Percentiles rank a stretch among this genome's conserved stretches.
These are phyloP conservation scores for Megaptera novaeangliae DNA, from an alignment of 2,113 vertebrate genomes.

Conservation along the genomic window DNA sequence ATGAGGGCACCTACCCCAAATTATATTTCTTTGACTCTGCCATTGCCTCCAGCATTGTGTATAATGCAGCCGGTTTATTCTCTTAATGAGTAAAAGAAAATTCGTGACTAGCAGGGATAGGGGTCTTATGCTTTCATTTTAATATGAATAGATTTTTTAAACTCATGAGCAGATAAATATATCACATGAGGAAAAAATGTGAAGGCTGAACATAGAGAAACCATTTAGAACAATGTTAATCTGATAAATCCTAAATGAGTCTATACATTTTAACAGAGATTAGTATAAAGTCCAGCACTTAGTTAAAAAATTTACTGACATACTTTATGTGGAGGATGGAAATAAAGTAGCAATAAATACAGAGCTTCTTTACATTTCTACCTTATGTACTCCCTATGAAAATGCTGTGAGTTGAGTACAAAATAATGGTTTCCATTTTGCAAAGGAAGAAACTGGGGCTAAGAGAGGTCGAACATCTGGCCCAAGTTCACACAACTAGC, in stretches of 20 bases:
- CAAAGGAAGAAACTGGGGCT: neutral
- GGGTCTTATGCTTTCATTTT: neutral
- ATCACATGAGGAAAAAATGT: neutral
- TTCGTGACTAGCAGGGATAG: neutral
- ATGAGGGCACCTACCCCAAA: too few species aligned
- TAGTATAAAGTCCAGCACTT: neutral
- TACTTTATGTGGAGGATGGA: neutral
- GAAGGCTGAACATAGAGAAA: constrained; percentile 2
- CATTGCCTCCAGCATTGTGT: neutral
- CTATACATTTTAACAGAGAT: neutral
- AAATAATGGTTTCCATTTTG: constrained; percentile 33
- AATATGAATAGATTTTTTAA: constrained; percentile 26
- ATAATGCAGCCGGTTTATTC: neutral
- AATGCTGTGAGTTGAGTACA: neutral
- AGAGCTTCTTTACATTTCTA: neutral
- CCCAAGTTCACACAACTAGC: neutral
- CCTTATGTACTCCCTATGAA: neutral
- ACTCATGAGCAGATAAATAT: neutral
- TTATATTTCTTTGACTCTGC: neutral
- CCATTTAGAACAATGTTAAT: neutral
- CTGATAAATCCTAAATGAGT: constrained; percentile 22
- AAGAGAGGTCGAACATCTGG: constrained; percentile 1
- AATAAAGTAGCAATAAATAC: neutral
- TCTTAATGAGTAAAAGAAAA: neutral
- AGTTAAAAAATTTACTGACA: neutral